Base-by-base conservation (phyloP, 2,888 invertebrate genomes). In the Chelonus formosanus region DNA sequence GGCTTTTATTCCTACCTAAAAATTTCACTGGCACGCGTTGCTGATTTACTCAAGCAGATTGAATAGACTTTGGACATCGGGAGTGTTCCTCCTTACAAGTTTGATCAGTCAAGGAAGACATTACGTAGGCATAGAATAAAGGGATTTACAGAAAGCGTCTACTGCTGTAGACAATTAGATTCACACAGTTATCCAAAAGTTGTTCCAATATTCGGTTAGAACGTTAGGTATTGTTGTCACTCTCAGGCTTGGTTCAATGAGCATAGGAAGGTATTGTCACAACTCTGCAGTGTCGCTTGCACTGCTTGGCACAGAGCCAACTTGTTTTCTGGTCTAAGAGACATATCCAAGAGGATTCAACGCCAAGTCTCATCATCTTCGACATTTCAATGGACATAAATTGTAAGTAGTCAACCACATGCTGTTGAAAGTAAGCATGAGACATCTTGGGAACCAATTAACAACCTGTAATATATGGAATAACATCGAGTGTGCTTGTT, bases 171-270 rank as follows among this genome's bases (percentile, higher is more conserved):
- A 79, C 77, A 79, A 78, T 80, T 77, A 77, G 74, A 77, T 78
- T 75, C 75, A 73, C 76, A 68, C 75, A 71, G 73, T 75, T 76
- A 74, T 74, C 75, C 73, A 64, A 68, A 75, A 77, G 78, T 80
- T 79, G 76, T 70, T 69, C 69, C 74, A 80, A 70, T 61, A 63
- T 61, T 54, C 63, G 60, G 58, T 57, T 10, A 31, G 50, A 8
- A 31, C 32, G 36, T 63, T 32, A 10, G n/a, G 10, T 34, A 57
- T 57, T 52, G 52, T 52, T 52, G 52, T 52, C 52, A 52, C 52
- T 32, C 52, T 32, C 52, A 52, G 52, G 8, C 66, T 68, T 67
- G 67, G 69, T 67, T 20, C 58, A 50, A 36, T 65, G 53, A 61
- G 47, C 56, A 6, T 45, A 35, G 59, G 10, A 53, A 52, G 63